Evolutionary conservation across 2,113 vertebrate species (phyloP), one percentile per base, ranked within the genome.

Genomic region (Periophthalmus modestus): DNA sequence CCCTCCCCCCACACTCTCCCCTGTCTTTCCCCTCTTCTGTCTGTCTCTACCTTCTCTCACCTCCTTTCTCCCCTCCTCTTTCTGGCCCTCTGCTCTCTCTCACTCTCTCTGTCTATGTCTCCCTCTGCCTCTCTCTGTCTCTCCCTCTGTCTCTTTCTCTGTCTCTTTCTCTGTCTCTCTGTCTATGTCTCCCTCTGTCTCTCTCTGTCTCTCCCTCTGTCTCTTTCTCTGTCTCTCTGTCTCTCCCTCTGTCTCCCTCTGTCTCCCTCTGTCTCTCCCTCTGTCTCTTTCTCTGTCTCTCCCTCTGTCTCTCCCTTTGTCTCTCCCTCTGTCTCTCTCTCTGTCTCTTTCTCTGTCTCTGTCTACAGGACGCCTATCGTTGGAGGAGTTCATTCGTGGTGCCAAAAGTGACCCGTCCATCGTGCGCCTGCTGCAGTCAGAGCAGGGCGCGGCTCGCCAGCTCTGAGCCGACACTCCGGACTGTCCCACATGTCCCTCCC

Each of bases 391-490:
- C 93, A 98, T 98, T 91, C 94, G 93, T 91, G 97, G 97, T 72
- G 97, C 97, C 92, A 98, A 99, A 90, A 98, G 96, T 1, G 97
- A 98, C 90, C 97, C 97, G 0, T 98, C 96, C 86, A 98, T 99
- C 39, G 97, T 99, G 82, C 91, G 96, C 75, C 94, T 99, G 87
- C 94, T 99, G 89, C 97, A 99, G 93, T 97, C 96, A 0, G 96
- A 98, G 90, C 96, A 97, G 87, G 95, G 96, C 85, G 93, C 95
- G 23, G 92, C 96, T 66, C 92, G 90, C 28, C 95, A 97, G 93
- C 94, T 96, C 93, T 97, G 90, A 96, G 18, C 4, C 5, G 6
- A 52, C 10, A 7, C 46, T 47, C 10, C 28, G 46, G 46, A 47
- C 46, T 12, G 78, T 84, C 85, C 80, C 70, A 66, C 11, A 69